Evolutionary conservation across 2,888 invertebrate species (phyloP), one percentile per base, ranked within the genome.

Genomic region (Heliconius sara): DNA sequence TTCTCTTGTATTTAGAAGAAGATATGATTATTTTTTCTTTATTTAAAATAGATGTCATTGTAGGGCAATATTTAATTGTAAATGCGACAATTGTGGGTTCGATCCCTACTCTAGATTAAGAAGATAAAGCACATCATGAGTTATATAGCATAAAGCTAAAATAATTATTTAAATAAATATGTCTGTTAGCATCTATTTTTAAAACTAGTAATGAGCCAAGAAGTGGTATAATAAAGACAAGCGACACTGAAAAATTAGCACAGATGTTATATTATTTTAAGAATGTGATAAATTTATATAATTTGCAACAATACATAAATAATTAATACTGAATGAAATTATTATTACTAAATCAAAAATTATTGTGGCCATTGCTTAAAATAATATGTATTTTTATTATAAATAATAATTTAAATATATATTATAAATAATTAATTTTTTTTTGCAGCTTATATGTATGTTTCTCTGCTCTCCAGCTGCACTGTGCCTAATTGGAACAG

Each of bases 251-350:
- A 66, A n/a, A 43, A 47, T 75, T 66, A 47, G 65, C 75, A 75
- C 75, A 75, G 75, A 75, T 75, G 75, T 27, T 47, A 47, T 43
- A 39, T 75, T 75, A 75, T 65, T 66, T 66, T 75, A 22, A 27
- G 34, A 57, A 57, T 70, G 27, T 74, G 30, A 78, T 75, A 34
- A 66, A 76, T 72, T 60, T 73, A 73, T n/a, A 73, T 60, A 30
- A 73, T 70, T 16, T 25, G 16, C 1, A n/a, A 43, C 25, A 57
- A 72, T 30, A 30, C n/a, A 72, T 16, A 47, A 16, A 47, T 52
- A 52, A 34, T 34, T 13, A 34, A 34, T 57, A 27, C 19, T 6
- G 10, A 57, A 43, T n/a, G 13, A 72, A 72, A 12, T 72, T 12
- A 22, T 57, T 72, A 43, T 43, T 43, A 13, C 43, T 13, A 43